phyloP scores from a whole-genome alignment of 2,888 invertebrate genomes.

The Aphodius granarius region DNA sequence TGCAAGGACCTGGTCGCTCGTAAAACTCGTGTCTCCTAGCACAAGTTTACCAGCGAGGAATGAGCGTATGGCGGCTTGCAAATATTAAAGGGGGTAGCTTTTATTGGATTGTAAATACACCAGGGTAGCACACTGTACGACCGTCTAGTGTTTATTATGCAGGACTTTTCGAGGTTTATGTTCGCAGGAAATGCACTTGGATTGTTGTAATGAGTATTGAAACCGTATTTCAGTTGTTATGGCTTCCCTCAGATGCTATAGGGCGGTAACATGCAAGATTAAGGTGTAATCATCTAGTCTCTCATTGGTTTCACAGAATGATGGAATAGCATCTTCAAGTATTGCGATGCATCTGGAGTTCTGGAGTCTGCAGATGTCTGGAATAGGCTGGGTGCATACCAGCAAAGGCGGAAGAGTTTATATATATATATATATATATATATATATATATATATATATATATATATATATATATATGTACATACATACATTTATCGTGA shows the following conservation, averaged over 20 bases:
- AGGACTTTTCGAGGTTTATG: neutral
- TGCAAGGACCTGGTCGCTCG: neutral
- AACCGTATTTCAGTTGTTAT: neutral
- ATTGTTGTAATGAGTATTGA: neutral
- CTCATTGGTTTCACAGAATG: too few species aligned
- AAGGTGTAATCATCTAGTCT: too few species aligned
- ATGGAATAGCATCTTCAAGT: too few species aligned
- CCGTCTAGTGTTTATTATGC: neutral
- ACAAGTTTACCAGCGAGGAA: neutral
- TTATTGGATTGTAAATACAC: neutral
- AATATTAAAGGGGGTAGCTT: neutral
- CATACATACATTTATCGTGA: too few species aligned
- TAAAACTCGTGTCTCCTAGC: neutral
- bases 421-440: too few species aligned
- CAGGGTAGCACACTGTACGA: neutral
- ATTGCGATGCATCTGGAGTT: too few species aligned
- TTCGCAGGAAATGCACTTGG: neutral
- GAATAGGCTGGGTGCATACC: too few species aligned
- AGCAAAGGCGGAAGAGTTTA: too few species aligned
- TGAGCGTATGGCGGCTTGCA: neutral
- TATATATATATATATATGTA: too few species aligned
- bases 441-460: too few species aligned
- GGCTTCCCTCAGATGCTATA: neutral
- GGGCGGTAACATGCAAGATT: too few species aligned
- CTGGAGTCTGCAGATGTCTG: too few species aligned